Evolutionary conservation across 2,888 invertebrate species (phyloP).

Genomic region (Monopis laevigella): DNA sequence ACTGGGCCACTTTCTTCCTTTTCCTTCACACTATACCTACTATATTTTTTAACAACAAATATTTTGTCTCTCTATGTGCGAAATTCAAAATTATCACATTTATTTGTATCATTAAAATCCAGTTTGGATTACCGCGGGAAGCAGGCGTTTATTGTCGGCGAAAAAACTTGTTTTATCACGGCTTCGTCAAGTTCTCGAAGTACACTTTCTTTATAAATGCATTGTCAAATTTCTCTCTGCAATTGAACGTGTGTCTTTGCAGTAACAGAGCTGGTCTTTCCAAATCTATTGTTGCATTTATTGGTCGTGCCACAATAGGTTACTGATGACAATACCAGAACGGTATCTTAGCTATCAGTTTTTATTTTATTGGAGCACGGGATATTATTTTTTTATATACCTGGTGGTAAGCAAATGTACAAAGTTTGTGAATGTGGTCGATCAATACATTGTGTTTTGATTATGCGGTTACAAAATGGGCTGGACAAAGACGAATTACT

Average conservation of each 20-base stretch:
- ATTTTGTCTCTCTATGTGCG: constrained; percentile 4
- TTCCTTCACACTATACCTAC: neutral
- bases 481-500: no score
- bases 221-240: constrained; percentile 53
- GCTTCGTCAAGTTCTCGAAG: constrained; percentile 30
- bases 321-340: neutral
- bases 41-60: constrained; percentile 1
- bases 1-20: constrained; percentile 53
- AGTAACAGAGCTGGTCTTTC: constrained; percentile 43
- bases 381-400: no score
- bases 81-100: constrained; percentile 4
- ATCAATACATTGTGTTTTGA: no score
- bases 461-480: no score
- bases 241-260: constrained; percentile 33
- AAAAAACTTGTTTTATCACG: constrained; percentile 36
- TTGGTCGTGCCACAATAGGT: constrained; percentile 27
- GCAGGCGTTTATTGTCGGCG: constrained; percentile 27
- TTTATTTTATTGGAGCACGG: no score
- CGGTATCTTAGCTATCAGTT: no score
- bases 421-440: no score
- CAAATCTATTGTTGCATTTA: constrained; percentile 39
- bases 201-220: constrained; percentile 54
- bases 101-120: constrained; percentile 1
- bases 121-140: neutral
- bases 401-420: no score